These are phyloP conservation scores for Potamarius usumacintae DNA, from an alignment of 2,113 vertebrate genomes.

Conservation along the genomic window DNA sequence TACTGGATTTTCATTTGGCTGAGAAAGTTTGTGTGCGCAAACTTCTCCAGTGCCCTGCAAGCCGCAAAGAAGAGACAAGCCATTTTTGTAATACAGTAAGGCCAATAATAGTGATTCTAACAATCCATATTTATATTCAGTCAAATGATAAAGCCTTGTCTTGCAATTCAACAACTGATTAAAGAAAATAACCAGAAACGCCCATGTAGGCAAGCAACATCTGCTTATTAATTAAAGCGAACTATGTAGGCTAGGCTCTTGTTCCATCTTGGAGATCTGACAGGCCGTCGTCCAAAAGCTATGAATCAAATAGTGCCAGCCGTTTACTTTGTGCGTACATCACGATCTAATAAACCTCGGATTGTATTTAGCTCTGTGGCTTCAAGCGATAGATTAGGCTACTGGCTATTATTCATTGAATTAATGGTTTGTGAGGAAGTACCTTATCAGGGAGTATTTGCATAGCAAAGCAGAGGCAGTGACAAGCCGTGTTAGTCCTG, in stretches of 20 bases:
- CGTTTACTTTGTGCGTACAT: constrained; percentile 1
- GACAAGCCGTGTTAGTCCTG: constrained; percentile 24
- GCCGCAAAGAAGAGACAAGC: neutral
- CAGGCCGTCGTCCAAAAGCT: constrained; percentile 11
- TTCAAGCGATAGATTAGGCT: constrained; percentile 26
- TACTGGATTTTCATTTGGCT: neutral
- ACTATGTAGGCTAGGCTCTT: neutral
- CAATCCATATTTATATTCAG: constrained; percentile 25
- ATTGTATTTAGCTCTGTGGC: constrained; percentile 35
- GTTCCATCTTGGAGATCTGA: constrained; percentile 24
- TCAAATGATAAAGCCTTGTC: constrained; percentile 14
- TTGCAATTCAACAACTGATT: neutral
- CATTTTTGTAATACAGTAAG: neutral
- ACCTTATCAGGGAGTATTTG: constrained; percentile 41
- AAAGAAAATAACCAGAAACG: constrained; percentile 33
- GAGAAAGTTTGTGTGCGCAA: constrained; percentile 9
- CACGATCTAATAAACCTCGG: constrained; percentile 34
- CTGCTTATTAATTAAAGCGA: constrained; percentile 3
- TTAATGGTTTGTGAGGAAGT: constrained; percentile 32
- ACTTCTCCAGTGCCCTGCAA: neutral
- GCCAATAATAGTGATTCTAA: neutral
- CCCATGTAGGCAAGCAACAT: constrained; percentile 21
- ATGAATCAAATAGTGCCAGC: constrained; percentile 14
- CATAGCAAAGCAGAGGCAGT: constrained; percentile 28
- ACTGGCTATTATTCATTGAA: constrained; percentile 30